Evolutionary conservation across 1,140 invertebrate species (phyloP).

Genomic region (Diorhabda carinulata): DNA sequence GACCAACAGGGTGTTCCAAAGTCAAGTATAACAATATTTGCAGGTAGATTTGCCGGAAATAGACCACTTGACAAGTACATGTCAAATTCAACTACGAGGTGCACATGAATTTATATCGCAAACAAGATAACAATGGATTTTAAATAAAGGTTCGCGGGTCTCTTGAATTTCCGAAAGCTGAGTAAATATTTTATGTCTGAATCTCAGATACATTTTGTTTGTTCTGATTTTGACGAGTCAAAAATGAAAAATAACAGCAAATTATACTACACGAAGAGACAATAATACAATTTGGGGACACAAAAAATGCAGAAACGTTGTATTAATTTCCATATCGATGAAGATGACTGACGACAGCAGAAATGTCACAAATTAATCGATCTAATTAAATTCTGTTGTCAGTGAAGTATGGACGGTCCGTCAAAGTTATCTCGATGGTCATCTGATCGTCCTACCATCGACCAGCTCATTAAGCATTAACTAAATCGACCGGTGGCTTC

Average conservation of each 20-base stretch:
- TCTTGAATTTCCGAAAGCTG: not conserved
- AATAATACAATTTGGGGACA: too few species aligned
- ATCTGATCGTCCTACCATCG: not conserved
- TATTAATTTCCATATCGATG: not conserved
- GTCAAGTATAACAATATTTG: too few species aligned
- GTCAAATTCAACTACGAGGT: not conserved
- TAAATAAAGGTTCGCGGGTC: not conserved
- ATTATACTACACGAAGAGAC: too few species aligned
- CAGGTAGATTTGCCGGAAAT: not conserved
- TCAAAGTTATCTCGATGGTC: constrained; percentile 8
- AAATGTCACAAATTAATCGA: constrained; percentile 7
- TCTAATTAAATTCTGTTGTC: constrained; percentile 5
- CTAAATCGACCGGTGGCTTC: not conserved
- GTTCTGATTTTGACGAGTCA: too few species aligned
- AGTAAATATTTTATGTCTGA: too few species aligned
- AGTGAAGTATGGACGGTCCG: constrained; percentile 6
- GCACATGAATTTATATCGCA: not conserved
- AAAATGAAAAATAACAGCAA: too few species aligned
- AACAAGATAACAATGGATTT: not conserved
- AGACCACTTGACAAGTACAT: not conserved
- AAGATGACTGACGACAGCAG: not conserved
- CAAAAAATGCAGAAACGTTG: too few species aligned
- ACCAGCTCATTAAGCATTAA: not conserved
- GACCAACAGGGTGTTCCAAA: too few species aligned
- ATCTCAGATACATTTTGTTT: too few species aligned